A percentile compares a stretch with the other conserved stretches of the same genome.
phyloP scores from a whole-genome alignment of 2,113 vertebrate genomes.

The Cricetomys ansorgei region DNA sequence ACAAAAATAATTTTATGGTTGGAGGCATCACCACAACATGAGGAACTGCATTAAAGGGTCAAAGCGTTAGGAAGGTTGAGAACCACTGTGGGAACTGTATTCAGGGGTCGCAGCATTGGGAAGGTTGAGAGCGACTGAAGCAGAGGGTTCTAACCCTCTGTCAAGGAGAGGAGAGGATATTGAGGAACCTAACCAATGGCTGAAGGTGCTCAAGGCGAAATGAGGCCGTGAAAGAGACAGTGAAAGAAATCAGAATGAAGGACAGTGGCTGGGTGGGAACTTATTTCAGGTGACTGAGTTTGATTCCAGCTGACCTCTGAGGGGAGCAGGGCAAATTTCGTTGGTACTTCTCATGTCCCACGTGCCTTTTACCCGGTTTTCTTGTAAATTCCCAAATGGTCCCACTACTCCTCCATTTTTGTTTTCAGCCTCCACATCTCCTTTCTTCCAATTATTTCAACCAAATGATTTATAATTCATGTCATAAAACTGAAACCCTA shows the following conservation, averaged over 20 bases:
- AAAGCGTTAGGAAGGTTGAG: too few relatives aligned
- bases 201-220: neutral
- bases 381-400: neutral
- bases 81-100: too few relatives aligned
- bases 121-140: too few relatives aligned
- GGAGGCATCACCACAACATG: too few relatives aligned
- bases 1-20: too few relatives aligned
- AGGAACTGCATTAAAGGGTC: too few relatives aligned
- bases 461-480: conserved; percentile 26
- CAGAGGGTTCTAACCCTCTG: neutral
- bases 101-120: too few relatives aligned
- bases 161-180: neutral
- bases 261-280: neutral
- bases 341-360: neutral
- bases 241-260: neutral
- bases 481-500: conserved; percentile 15
- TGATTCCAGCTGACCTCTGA: neutral
- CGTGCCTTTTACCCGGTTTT: neutral
- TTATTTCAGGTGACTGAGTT: neutral
- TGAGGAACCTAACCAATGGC: neutral
- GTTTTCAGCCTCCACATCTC: neutral
- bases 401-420: neutral
- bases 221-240: neutral
- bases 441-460: neutral
- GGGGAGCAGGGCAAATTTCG: neutral